Base-by-base conservation (phyloP, 2,797 vertebrate genomes). In the Nothura maculosa region DNA sequence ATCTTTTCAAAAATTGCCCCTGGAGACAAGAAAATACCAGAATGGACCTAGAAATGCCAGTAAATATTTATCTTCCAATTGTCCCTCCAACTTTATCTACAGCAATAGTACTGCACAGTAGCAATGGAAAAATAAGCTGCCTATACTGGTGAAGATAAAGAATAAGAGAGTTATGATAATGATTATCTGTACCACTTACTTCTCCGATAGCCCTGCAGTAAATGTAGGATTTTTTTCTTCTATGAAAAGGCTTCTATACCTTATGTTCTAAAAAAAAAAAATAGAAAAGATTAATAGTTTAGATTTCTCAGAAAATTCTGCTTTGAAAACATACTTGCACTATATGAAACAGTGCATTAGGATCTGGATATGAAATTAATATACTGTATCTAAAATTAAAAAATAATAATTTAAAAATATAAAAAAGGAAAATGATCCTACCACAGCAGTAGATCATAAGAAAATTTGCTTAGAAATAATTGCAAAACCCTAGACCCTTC, bases 401-500 rank as follows among this genome's bases (percentile, higher is more conserved):
- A 64, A 34, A 32, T 0, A 1, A 43, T 15, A 43, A 47, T 5
- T 21, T 12, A 48, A 48, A 48, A 12, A 8, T 47, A n/a, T 47
- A 10, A 12, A 45, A 40, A 0, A 1, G 9, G 15, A 52, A 74
- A 68, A 1, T 60, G 1, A 58, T 0, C 1, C 81, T 62, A 63
- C 8, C 4, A 9, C 24, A 10, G 10, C 8, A 57, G 12, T 0
- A 27, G 4, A 27, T 5, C 0, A 1, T 4, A 66, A 12, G 3
- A 30, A 73, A 79, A 62, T 0, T 4, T 10, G 8, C 7, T 77
- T 20, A 63, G 42, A 87, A 89, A 30, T 38, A 30, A 6, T 27
- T 6, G 40, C 5, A 63, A 18, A 48, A 9, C 3, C 6, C n/a
- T 43, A 34, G 3, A 27, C 0, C 1, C 30, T 76, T n/a, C 11